Evolutionary conservation across 2,888 invertebrate species (phyloP), one percentile per base, ranked within the genome.

Genomic region (Drosophila atroscutellata): DNA sequence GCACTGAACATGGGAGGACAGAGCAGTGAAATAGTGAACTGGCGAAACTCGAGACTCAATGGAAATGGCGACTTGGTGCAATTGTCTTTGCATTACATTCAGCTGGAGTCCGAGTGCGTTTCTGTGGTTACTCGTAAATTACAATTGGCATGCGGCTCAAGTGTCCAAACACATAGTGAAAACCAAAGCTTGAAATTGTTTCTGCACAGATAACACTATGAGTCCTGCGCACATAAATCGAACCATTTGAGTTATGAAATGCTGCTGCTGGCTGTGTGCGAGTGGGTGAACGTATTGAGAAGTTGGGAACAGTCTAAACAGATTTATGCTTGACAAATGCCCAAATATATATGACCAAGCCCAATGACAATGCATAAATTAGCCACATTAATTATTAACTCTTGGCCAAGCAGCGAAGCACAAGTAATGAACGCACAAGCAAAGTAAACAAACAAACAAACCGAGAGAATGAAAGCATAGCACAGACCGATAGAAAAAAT

Each of bases 311-410:
- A 52, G 36, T 64, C 49, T 74, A 28, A 65, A 68, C 67, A 68
- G 72, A 79, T 81, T 78, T 74, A 81, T 73, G 82, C 70, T 61
- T 68, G 71, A 72, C 65, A 81, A 80, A 81, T 73, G 36, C 66
- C 56, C 62, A 75, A 73, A 75, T 77, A 87, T 71, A 71, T 72
- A 63, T 64, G 67, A 64, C 68, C 64, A 20, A n/a, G 50, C 55
- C 24, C 67, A 62, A 68, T 90, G 90, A 79, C 79, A 79, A 68
- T 69, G 86, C 89, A 86, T 86, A 89, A 90, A 86, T 86, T 77
- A 72, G 70, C 39, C 52, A 70, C 67, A 81, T 90, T 81, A 86
- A 89, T 89, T 86, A 86, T 90, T 73, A 75, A 74, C 63, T 67
- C 70, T 50, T 39, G 52, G 57, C 8, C 32, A 51, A 36, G 54